These are phyloP conservation scores for Capreolus pygargus DNA, from an alignment of 2,113 vertebrate genomes.

Conservation along the genomic window DNA sequence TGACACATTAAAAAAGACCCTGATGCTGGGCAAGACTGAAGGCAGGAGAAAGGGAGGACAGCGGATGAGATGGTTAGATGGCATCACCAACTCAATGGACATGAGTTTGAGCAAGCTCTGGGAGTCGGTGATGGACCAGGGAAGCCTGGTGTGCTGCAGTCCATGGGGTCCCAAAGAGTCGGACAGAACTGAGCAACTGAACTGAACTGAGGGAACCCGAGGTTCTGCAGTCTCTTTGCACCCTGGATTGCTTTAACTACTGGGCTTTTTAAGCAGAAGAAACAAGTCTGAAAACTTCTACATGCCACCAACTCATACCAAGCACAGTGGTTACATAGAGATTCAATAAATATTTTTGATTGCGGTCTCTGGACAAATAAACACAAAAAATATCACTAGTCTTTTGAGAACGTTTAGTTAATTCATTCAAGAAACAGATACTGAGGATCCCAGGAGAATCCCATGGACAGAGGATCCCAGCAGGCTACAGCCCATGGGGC, in stretches of 20 bases:
- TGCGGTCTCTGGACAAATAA: background rate
- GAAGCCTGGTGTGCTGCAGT: background rate
- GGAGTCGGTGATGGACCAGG: background rate
- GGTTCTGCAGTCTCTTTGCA: background rate
- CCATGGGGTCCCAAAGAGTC: background rate
- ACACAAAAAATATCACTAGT: background rate
- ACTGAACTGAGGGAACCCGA: background rate
- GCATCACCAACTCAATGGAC: background rate
- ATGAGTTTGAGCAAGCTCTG: background rate
- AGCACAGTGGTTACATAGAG: background rate
- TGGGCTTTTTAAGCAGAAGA: background rate
- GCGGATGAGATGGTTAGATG: background rate
- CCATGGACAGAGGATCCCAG: background rate
- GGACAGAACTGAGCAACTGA: background rate
- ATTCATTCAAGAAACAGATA: slow-evolving; percentile 15
- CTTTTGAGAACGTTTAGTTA: background rate
- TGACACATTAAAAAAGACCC: background rate
- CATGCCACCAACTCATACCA: background rate
- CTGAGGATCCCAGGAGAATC: background rate
- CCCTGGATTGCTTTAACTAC: background rate
- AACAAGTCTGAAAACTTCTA: background rate
- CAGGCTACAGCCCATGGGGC: background rate
- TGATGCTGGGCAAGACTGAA: background rate
- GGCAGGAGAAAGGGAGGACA: background rate
- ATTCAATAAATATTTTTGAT: background rate